Base-by-base conservation (phyloP, 2,797 vertebrate species). In the Pyrrhura leucotis region DNA sequence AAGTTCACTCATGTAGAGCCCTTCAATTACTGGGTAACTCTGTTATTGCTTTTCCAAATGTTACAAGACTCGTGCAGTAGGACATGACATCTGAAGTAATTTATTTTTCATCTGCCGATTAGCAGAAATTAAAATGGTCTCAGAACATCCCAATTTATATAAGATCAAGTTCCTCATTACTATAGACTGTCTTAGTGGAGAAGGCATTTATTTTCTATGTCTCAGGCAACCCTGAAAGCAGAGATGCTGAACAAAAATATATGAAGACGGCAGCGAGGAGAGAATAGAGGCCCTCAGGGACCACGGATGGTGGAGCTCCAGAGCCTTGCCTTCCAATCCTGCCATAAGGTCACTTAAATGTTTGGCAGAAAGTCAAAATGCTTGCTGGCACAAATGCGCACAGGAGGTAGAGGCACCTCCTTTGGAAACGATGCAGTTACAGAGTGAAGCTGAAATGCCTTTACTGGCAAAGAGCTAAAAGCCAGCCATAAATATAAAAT, bases 1-100 rank as follows among this genome's bases (percentile, higher is more conserved):
- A 94, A 95, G 84, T 96, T 96, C 96, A 95, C 71, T 93, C 94
- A 94, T 95, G 95, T 95, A 97, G 65, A 96, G 93, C 91, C 80
- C 85, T 95, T 95, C 96, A 95, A 82, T 97, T 97, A 96, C 93
- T 2, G 48, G 71, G 81, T 85, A 94, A 89, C 95, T 94, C 76
- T 82, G 89, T 80, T 95, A 74, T 1, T 31, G 91, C 63, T 90
- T 85, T 91, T 89, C 85, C 91, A 93, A 94, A 92, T 0, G 7
- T 73, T 91, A 88, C 14, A 31, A 83, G 92, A 47, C 53, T 82
- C 2, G 1, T 82, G 89, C 89, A 87, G 85, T 65, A 93, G 87
- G 63, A 96, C 91, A 66, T 77, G 95, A 95, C 94, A 95, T 93
- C 93, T 68, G 61, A 95, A 95, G 89, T 79, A 96, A 96, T 95